These are phyloP conservation scores for Achlya flavicornis DNA, from an alignment of 2,888 invertebrate species.

Conservation along the genomic window DNA sequence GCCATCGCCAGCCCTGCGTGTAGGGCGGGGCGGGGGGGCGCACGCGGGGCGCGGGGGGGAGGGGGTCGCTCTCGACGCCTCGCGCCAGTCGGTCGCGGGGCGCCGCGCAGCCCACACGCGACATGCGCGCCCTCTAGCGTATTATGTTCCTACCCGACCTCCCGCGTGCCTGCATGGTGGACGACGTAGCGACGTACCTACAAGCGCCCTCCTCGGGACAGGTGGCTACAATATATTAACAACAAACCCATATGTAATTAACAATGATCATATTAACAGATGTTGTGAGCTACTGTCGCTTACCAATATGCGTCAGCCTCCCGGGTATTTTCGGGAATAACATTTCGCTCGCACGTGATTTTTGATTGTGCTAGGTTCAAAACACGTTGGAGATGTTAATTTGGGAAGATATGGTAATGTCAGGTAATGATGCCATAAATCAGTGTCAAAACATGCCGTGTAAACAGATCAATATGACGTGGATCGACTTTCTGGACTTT, in stretches of 20 bases:
- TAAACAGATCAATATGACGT: slow-evolving; percentile 76
- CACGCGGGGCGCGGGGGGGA: slow-evolving; percentile 28
- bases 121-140: slow-evolving; percentile 78
- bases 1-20: slow-evolving; percentile 56
- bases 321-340: slow-evolving; percentile 80
- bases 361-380: slow-evolving; percentile 17
- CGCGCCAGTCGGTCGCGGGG: slow-evolving; percentile 77
- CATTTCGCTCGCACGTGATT: slow-evolving; percentile 71
- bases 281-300: slow-evolving; percentile 83
- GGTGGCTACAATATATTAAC: slow-evolving; percentile 87
- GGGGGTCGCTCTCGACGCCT: slow-evolving; percentile 37
- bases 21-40: background rate
- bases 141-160: slow-evolving; percentile 96
- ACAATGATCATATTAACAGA: slow-evolving; percentile 84
- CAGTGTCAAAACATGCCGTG: slow-evolving; percentile 64
- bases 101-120: slow-evolving; percentile 80
- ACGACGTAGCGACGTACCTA: slow-evolving; percentile 97
- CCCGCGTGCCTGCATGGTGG: slow-evolving; percentile 97
- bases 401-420: slow-evolving; percentile 16
- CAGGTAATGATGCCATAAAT: slow-evolving; percentile 30
- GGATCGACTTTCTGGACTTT: background rate
- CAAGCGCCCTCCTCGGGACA: slow-evolving; percentile 98
- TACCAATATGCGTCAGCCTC: slow-evolving; percentile 76
- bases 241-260: slow-evolving; percentile 84
- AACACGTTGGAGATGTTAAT: slow-evolving; percentile 25